Evolutionary conservation across 2,888 invertebrate species (phyloP).

Genomic region (Trisateles emortualis): DNA sequence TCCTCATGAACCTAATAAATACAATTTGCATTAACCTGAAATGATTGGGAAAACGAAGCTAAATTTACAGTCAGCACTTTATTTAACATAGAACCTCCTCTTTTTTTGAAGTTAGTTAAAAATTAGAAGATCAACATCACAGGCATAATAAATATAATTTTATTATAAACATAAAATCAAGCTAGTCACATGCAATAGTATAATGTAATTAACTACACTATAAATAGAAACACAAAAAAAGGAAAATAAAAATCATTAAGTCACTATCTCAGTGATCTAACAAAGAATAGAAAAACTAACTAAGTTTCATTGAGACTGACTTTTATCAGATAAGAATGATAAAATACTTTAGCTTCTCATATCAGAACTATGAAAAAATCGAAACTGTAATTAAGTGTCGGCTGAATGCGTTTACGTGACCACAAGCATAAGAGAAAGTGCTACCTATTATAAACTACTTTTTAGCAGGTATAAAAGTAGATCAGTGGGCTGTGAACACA

Average conservation of each 20-base stretch:
- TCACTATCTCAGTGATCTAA: slow-evolving; percentile 11
- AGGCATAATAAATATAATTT: too few species aligned
- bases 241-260: slow-evolving; percentile 21
- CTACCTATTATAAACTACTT: slow-evolving; percentile 37
- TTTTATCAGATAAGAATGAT: slow-evolving; percentile 54
- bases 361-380: slow-evolving; percentile 14
- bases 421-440: slow-evolving; percentile 54
- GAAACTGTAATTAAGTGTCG: slow-evolving; percentile 22
- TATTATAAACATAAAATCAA: too few species aligned
- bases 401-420: slow-evolving; percentile 36
- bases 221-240: slow-evolving; percentile 1
- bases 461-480: slow-evolving; percentile 42
- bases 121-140: too few species aligned
- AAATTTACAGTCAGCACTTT: too few species aligned
- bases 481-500: slow-evolving; percentile 56
- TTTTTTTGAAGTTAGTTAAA: too few species aligned
- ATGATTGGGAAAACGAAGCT: too few species aligned
- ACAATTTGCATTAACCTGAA: too few species aligned
- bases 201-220: slow-evolving; percentile 10
- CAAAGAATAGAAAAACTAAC: slow-evolving; percentile 13
- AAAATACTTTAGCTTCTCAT: slow-evolving; percentile 26
- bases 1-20: too few species aligned
- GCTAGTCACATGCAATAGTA: neutral
- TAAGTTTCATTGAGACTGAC: slow-evolving; percentile 14
- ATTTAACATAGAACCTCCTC: too few species aligned